phyloP scores from a whole-genome alignment of 1,140 invertebrate species.

The Monomorium pharaonis region DNA sequence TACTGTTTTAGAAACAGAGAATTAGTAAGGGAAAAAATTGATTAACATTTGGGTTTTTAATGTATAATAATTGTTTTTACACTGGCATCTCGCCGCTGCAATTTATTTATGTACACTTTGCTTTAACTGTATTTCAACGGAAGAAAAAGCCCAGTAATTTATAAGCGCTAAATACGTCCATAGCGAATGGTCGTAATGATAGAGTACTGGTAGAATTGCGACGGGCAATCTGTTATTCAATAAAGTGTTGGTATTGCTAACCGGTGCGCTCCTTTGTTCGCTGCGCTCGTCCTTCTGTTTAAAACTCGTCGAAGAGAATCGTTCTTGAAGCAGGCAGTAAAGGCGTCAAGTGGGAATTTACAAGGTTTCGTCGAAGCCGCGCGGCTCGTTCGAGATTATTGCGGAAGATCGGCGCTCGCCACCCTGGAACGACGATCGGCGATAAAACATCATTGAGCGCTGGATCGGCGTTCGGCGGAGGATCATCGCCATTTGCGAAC shows the following conservation, averaged over 20 bases:
- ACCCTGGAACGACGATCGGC: background rate
- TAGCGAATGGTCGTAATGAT: background rate
- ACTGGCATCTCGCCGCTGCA: background rate
- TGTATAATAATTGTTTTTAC: background rate
- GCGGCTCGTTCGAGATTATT: slow-evolving; percentile 30
- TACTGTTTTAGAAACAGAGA: background rate
- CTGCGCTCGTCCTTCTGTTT: slow-evolving; percentile 14
- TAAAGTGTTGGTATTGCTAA: slow-evolving; percentile 27
- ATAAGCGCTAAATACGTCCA: background rate
- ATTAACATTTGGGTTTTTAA: background rate
- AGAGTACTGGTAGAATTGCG: slow-evolving; percentile 1
- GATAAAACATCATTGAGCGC: slow-evolving; percentile 62
- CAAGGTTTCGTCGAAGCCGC: slow-evolving; percentile 52
- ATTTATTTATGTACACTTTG: background rate
- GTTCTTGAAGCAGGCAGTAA: slow-evolving; percentile 40
- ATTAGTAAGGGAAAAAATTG: too few relatives aligned
- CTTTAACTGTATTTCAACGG: background rate
- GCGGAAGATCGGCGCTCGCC: slow-evolving; percentile 22
- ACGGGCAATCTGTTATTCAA: slow-evolving; percentile 42
- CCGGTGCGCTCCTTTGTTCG: slow-evolving; percentile 36
- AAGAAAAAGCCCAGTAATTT: background rate
- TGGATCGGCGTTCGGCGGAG: slow-evolving; percentile 6
- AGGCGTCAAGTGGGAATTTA: slow-evolving; percentile 48
- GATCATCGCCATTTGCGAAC: slow-evolving; percentile 62
- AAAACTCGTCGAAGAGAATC: slow-evolving; percentile 49